These are phyloP conservation scores for Caenorhabditis zanzibari DNA, from an alignment of 2,888 invertebrate genomes.

Conservation along the genomic window DNA sequence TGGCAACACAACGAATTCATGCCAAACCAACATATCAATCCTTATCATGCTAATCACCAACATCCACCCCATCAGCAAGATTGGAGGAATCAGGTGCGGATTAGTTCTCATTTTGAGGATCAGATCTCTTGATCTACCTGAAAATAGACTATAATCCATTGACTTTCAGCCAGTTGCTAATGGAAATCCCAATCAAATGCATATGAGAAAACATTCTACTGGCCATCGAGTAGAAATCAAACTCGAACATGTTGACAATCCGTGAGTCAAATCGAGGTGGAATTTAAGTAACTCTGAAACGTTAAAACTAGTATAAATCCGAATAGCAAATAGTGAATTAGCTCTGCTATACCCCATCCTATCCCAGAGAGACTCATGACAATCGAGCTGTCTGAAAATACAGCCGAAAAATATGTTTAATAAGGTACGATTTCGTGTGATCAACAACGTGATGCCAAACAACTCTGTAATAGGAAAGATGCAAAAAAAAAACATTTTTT, in stretches of 20 bases:
- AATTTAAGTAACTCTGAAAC: too few species aligned
- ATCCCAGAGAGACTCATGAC: too few species aligned
- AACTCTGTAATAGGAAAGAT: too few species aligned
- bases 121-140: not conserved
- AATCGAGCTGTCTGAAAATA: too few species aligned
- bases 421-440: too few species aligned
- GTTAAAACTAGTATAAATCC: too few species aligned
- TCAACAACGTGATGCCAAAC: too few species aligned
- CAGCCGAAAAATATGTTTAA: too few species aligned
- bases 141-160: not conserved
- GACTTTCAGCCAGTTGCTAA: slow-evolving; percentile 14
- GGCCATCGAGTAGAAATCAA: slow-evolving; percentile 49
- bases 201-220: slow-evolving; percentile 54
- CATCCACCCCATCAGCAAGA: slow-evolving; percentile 39
- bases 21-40: slow-evolving; percentile 31
- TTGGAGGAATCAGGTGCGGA: slow-evolving; percentile 52
- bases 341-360: too few species aligned
- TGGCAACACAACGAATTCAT: slow-evolving; percentile 64
- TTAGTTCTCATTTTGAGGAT: not conserved
- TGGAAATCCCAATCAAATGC: slow-evolving; percentile 20
- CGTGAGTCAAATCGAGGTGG: slow-evolving; percentile 36
- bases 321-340: too few species aligned
- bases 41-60: slow-evolving; percentile 37
- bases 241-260: slow-evolving; percentile 50
- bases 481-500: too few species aligned